Conservation (phyloP, 2,113 vertebrate genomes). For the chimpanzee (Pan troglodytes) region NHGRI_mPanTro3-v2.1_pri NC_072401.2:15598501-15599000, state of each 20-base stretch:
- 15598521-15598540: no score
- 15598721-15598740: not conserved
- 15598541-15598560: no score
- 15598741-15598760: not conserved
- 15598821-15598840: not conserved
- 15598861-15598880: not conserved
- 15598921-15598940: constrained; percentile 5
- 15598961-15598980: not conserved
- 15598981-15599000: not conserved
- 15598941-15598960: not conserved
- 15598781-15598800: not conserved
- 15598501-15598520: no score
- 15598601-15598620: no score
- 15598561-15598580: no score
- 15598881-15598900: constrained; percentile 19
- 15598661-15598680: no score
- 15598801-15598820: not conserved
- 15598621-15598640: no score
- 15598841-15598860: not conserved
- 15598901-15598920: constrained; percentile 9
- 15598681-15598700: not conserved
- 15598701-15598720: constrained; percentile 2
- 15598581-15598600: no score
- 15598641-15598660: no score
- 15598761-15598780: not conserved